A percentile compares a stretch with the other conserved stretches of the same genome.
Conservation (phyloP, 1,140 invertebrate species). For the Drosophila teissieri region DNA sequence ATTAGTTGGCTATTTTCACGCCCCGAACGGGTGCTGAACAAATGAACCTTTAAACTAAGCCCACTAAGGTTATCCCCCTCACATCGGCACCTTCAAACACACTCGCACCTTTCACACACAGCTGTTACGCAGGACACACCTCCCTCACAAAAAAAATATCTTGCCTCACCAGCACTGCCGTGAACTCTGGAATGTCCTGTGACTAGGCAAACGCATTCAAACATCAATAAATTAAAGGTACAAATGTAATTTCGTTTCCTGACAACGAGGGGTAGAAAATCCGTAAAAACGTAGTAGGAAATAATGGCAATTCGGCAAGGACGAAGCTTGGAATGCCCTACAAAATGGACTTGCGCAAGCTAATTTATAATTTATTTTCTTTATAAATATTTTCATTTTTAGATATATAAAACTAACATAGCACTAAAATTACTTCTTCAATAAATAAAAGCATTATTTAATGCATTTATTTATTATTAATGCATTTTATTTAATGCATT, state of each 20-base stretch:
- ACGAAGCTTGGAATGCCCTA: slow-evolving; percentile 2
- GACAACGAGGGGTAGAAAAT: slow-evolving; percentile 29
- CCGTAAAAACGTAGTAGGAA: slow-evolving; percentile 14
- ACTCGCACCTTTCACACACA: slow-evolving; percentile 25
- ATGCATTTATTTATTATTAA: too few species aligned
- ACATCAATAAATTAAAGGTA: slow-evolving; percentile 82
- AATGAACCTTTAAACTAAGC: slow-evolving; percentile 65
- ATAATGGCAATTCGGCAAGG: not conserved
- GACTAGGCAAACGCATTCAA: slow-evolving; percentile 62
- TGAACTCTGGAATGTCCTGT: slow-evolving; percentile 9
- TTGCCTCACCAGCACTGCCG: not conserved
- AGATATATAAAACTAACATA: too few species aligned
- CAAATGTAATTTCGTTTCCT: slow-evolving; percentile 79
- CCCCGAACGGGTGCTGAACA: slow-evolving; percentile 43
- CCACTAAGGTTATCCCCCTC: slow-evolving; percentile 39
- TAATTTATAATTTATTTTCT: not conserved
- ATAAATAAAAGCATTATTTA: too few species aligned
- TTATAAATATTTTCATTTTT: too few species aligned
- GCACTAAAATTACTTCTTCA: too few species aligned
- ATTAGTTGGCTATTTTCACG: slow-evolving; percentile 79
- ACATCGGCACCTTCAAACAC: slow-evolving; percentile 39
- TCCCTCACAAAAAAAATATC: slow-evolving; percentile 31
- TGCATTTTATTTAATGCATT: too few species aligned
- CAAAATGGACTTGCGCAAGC: not conserved
- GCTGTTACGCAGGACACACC: slow-evolving; percentile 48